Evolutionary conservation across 2,113 vertebrate species (phyloP).

Genomic region (Lasiurus cinereus): DNA sequence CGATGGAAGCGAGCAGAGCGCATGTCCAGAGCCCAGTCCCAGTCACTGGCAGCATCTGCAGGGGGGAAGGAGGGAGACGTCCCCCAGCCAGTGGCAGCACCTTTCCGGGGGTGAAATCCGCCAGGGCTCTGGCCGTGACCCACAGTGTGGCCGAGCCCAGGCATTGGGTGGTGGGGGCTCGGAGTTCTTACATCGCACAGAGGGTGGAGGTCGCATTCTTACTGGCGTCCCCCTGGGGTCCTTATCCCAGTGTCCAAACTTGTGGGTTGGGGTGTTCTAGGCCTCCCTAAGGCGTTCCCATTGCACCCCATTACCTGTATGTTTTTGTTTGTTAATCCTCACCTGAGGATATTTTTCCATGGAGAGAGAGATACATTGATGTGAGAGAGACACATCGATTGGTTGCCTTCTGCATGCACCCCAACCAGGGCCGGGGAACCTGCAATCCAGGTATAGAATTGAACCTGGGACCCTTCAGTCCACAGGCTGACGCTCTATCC

Average conservation of each 20-base stretch:
- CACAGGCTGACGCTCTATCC: no score
- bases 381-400: no score
- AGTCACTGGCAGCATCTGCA: neutral
- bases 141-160: neutral
- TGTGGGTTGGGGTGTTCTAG: neutral
- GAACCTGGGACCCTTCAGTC: no score
- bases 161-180: neutral
- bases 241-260: neutral
- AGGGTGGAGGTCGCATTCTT: neutral
- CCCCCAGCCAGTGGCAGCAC: neutral
- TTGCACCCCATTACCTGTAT: neutral
- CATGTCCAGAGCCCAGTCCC: neutral
- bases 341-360: no score
- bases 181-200: neutral
- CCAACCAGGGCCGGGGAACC: no score
- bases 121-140: neutral
- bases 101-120: neutral
- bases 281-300: neutral
- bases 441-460: no score
- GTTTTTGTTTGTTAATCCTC: no score
- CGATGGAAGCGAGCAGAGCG: neutral
- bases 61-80: neutral
- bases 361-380: no score
- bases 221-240: neutral
- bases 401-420: no score